phyloP scores from a whole-genome alignment of 2,113 vertebrate genomes.

The Thomomys bottae region DNA sequence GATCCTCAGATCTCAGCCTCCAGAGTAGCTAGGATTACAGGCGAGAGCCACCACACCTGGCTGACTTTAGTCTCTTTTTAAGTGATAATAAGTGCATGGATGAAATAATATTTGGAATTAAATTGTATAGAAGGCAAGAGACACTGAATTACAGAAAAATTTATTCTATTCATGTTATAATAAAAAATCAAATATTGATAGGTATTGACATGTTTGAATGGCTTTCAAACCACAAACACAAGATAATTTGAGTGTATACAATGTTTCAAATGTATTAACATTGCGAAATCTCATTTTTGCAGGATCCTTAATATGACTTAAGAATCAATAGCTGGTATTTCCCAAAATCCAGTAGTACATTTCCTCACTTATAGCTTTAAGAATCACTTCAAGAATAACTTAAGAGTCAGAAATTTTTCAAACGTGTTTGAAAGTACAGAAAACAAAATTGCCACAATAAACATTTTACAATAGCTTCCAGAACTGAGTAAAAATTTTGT shows the following conservation, averaged over 20 bases:
- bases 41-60: too few species aligned
- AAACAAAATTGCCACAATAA: background rate
- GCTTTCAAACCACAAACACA: background rate
- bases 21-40: too few species aligned
- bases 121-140: background rate
- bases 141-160: background rate
- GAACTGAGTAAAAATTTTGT: background rate
- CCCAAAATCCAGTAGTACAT: background rate
- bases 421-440: accelerated
- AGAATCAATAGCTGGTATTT: background rate
- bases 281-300: background rate
- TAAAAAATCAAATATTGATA: background rate
- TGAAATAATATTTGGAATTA: background rate
- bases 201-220: background rate
- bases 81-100: background rate
- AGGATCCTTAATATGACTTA: background rate
- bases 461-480: background rate
- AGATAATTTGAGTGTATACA: background rate
- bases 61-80: background rate
- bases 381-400: background rate
- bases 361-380: background rate
- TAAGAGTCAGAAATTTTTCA: background rate
- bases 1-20: too few species aligned
- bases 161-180: background rate
- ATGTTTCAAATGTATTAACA: background rate